Base-by-base conservation (phyloP, 2,888 invertebrate species). In the Limnephilus marmoratus region DNA sequence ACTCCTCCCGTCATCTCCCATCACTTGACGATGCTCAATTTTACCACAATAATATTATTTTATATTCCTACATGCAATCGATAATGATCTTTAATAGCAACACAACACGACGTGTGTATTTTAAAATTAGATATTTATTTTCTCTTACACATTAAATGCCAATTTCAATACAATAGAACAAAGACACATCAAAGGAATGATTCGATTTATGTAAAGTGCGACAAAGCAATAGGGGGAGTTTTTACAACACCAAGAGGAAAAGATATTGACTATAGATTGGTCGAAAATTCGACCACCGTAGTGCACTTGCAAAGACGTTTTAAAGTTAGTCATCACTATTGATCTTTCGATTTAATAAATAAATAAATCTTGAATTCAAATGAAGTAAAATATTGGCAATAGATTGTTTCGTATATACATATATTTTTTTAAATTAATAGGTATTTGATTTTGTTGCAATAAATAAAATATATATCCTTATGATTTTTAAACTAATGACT, bases 31-130 rank as follows among this genome's bases (percentile, higher is more conserved):
- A 34, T 83, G 90, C 87, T 88, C 82, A 80, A 80, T 81, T 90
- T 86, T 83, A 91, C 88, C 81, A 92, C 92, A 92, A 92, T 90
- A 53, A 90, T 92, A 92, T 90, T 24, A 68, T 24, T 9, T 68
- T 68, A 68, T 68, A 68, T 68, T 68, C 24, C 68, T 90, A 92
- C 92, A 92, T 85, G 53, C 85, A 90, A 90, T 85, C 53, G 53
- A 90, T 90, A 90, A 91, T 92, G 81, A 89, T 91, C 68, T 68
- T 92, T 82, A 90, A 90, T 92, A 92, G 92, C 92, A 92, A 92
- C 92, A 92, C 90, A 92, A 92, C 92, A 91, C 90, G 90, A 9
- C 24, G 68, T 68, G 68, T 68, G 68, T 68, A 68, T 68, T 24
- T 68, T 68, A 68, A 68, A 68, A 24, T 24, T 90, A 90, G 89